These are phyloP conservation scores for Lobophora halterata DNA, from an alignment of 2,888 invertebrate genomes.

Conservation along the genomic window DNA sequence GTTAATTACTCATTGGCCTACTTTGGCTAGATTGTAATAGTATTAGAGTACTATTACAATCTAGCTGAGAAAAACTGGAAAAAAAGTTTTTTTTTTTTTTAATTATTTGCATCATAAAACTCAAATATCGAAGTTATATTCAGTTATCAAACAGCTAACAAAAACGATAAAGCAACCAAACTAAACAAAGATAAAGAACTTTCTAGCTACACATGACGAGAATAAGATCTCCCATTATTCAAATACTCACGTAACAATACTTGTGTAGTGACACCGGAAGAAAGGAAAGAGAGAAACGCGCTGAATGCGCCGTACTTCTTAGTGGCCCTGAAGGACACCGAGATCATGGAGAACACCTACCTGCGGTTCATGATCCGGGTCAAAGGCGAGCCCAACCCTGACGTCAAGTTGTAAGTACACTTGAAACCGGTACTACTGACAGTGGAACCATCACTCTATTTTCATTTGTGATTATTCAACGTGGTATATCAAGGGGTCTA, in stretches of 20 bases:
- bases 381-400: constrained; percentile 93
- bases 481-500: too few species aligned
- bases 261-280: constrained; percentile 84
- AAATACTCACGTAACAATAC: constrained; percentile 1
- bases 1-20: too few species aligned
- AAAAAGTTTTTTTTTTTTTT: too few species aligned
- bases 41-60: too few species aligned
- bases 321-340: constrained; percentile 92
- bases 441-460: too few species aligned
- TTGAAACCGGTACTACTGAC: too few species aligned
- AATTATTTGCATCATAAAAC: too few species aligned
- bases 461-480: too few species aligned
- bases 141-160: too few species aligned
- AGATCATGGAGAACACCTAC: constrained; percentile 92
- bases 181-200: neutral
- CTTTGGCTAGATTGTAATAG: too few species aligned
- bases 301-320: constrained; percentile 91
- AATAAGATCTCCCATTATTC: constrained; percentile 1
- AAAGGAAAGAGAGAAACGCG: constrained; percentile 84
- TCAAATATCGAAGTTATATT: too few species aligned
- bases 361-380: constrained; percentile 94
- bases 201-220: constrained; percentile 7
- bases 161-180: neutral
- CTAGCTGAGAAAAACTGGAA: too few species aligned
- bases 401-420: constrained; percentile 91